Conservation (phyloP, 2,797 vertebrate species). For the Trichosurus vulpecula region DNA sequence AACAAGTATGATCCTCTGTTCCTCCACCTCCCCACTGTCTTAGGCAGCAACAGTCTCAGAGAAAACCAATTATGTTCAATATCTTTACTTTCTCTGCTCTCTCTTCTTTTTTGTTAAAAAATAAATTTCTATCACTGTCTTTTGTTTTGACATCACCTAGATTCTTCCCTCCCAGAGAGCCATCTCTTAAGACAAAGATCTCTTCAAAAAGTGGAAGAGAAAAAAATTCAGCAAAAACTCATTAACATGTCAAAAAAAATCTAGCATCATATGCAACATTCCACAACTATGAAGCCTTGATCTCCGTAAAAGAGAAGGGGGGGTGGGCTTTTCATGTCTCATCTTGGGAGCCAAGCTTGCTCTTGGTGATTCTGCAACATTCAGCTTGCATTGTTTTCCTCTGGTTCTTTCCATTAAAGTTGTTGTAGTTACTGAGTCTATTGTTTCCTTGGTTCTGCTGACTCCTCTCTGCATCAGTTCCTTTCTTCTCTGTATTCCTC, state of each 20-base stretch:
- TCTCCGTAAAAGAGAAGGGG: neutral
- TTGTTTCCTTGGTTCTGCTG: neutral
- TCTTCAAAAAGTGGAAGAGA: neutral
- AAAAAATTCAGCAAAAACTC: neutral
- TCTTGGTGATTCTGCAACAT: neutral
- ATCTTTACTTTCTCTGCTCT: neutral
- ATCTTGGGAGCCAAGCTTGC: neutral
- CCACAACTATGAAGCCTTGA: neutral
- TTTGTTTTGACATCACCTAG: neutral
- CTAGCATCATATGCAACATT: neutral
- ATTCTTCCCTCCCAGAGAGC: neutral
- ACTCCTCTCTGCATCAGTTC: neutral
- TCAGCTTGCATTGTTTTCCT: neutral
- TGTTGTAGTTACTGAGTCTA: neutral
- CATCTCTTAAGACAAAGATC: neutral
- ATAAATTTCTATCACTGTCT: neutral
- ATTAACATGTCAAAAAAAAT: neutral
- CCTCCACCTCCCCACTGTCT: neutral
- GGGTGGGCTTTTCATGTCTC: neutral
- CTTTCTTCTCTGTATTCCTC: neutral
- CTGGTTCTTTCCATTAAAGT: neutral
- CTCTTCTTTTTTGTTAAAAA: neutral
- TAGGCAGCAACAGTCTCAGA: neutral
- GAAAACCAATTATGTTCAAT: neutral
- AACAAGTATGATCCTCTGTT: no score